phyloP scores from a whole-genome alignment of 53 echinoderm and acorn worm genomes.

The Antedon mediterranea region DNA sequence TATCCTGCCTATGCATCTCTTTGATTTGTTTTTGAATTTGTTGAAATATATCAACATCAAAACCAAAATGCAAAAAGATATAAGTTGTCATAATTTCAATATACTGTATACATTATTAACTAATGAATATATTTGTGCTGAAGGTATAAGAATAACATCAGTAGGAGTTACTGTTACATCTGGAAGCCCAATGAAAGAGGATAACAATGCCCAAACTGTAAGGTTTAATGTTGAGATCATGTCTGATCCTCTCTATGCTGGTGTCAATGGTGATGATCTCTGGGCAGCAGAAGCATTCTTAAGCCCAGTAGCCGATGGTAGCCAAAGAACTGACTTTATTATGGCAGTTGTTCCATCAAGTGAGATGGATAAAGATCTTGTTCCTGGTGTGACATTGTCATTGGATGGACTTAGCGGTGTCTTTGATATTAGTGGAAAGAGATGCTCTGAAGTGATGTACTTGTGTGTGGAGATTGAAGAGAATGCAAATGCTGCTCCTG shows the following conservation, averaged over 20 bases:
- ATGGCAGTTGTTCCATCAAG: background rate
- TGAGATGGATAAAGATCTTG: background rate
- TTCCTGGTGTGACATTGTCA: background rate
- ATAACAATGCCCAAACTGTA: background rate
- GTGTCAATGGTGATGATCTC: background rate
- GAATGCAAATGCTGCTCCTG: background rate
- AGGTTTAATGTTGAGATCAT: background rate
- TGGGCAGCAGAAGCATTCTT: background rate
- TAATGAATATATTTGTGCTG: background rate
- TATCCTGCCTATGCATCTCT: too few relatives aligned
- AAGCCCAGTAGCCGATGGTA: background rate
- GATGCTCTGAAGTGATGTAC: background rate
- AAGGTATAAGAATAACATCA: background rate
- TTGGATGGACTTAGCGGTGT: background rate
- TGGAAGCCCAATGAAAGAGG: background rate
- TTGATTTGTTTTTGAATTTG: too few relatives aligned
- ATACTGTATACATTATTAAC: too few relatives aligned
- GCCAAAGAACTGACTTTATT: background rate
- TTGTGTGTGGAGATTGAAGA: background rate
- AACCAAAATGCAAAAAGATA: too few relatives aligned
- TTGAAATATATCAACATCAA: too few relatives aligned
- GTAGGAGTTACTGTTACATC: background rate
- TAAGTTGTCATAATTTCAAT: too few relatives aligned
- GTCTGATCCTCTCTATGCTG: background rate
- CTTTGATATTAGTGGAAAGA: background rate